phyloP scores from a whole-genome alignment of 2,797 vertebrate genomes.

The Hylomyscus alleni region DNA sequence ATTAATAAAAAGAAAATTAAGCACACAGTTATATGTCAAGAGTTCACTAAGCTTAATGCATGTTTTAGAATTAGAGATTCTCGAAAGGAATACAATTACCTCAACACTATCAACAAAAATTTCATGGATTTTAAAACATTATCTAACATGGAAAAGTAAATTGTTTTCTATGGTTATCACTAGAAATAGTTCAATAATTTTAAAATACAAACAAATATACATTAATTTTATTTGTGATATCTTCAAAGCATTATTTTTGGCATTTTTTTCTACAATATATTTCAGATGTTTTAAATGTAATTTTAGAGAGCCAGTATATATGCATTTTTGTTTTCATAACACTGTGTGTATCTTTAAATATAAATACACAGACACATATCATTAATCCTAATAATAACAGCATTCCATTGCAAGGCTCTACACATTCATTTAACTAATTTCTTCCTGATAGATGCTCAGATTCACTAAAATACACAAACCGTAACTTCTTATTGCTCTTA shows the following conservation, averaged over 20 bases:
- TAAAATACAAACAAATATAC: neutral
- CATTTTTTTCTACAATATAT: neutral
- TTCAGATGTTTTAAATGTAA: neutral
- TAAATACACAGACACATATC: neutral
- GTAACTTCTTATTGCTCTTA: neutral
- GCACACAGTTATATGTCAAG: neutral
- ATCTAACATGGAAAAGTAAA: neutral
- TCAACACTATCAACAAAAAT: neutral
- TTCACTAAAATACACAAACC: neutral
- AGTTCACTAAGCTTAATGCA: neutral
- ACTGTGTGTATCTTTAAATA: neutral
- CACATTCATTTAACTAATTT: neutral
- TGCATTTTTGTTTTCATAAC: neutral
- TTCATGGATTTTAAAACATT: constrained; percentile 27
- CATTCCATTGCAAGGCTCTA: neutral
- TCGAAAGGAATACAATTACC: neutral
- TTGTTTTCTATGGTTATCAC: neutral
- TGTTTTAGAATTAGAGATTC: neutral
- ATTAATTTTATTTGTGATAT: neutral
- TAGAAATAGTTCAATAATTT: neutral
- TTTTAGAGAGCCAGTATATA: neutral
- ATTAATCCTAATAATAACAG: neutral
- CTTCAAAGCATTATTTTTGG: neutral
- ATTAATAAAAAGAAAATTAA: neutral
- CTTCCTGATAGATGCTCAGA: neutral